phyloP scores from a whole-genome alignment of 1,140 invertebrate genomes.

The Hetaerina americana region DNA sequence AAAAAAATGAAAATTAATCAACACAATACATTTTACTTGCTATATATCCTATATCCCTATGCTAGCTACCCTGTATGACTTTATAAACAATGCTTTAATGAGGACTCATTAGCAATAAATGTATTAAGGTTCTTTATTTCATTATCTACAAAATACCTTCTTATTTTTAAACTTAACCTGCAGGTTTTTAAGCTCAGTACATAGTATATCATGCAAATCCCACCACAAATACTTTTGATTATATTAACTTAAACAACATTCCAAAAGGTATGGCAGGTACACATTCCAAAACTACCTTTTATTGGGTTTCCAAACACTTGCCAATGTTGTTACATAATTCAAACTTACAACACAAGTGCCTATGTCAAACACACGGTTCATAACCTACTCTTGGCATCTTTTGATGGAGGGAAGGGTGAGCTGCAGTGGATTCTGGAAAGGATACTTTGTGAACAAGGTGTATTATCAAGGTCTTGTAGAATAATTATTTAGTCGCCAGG shows the following conservation, averaged over 20 bases:
- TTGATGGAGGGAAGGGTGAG: neutral
- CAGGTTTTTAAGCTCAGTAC: neutral
- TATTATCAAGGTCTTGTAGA: neutral
- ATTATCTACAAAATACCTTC: neutral
- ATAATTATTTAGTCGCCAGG: neutral
- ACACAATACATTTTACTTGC: neutral
- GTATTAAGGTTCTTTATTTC: neutral
- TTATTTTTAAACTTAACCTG: neutral
- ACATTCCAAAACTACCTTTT: neutral
- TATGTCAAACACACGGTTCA: neutral
- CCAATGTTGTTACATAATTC: conserved; percentile 2
- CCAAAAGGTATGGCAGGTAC: neutral
- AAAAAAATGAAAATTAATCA: neutral
- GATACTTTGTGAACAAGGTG: neutral
- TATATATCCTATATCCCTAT: neutral
- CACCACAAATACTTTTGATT: neutral
- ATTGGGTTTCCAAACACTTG: neutral
- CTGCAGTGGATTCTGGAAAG: neutral
- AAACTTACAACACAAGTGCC: conserved; percentile 1
- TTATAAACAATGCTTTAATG: neutral
- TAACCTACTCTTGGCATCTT: neutral
- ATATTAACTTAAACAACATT: neutral
- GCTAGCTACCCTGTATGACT: neutral
- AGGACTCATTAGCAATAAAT: neutral
- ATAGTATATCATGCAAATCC: neutral